phyloP scores from a whole-genome alignment of 2,797 vertebrate species.

The Galago senegalensis region DNA sequence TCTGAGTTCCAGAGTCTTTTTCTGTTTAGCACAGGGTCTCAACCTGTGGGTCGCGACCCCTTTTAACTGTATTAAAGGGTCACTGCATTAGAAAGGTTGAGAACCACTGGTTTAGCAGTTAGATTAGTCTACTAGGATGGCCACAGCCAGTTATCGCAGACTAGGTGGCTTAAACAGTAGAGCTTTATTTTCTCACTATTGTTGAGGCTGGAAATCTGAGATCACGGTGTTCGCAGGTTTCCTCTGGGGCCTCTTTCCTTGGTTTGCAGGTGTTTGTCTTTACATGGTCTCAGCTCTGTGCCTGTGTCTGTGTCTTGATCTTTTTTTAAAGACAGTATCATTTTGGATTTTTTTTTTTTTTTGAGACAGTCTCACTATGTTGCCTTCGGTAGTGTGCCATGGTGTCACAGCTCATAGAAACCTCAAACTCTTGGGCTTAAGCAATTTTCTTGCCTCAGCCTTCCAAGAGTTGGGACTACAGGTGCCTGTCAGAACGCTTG shows the following conservation, averaged over 20 bases:
- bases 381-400: no score
- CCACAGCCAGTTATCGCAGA: not conserved
- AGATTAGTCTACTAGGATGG: not conserved
- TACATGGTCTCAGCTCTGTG: not conserved
- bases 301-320: not conserved
- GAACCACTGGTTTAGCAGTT: no score
- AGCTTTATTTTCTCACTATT: not conserved
- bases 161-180: not conserved
- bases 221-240: not conserved
- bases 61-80: no score
- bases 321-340: not conserved
- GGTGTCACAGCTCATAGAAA: no score
- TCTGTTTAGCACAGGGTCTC: not conserved
- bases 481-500: no score
- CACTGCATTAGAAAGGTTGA: no score
- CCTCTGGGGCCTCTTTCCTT: not conserved
- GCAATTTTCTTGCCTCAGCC: no score
- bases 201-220: not conserved
- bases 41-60: no score
- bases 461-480: no score
- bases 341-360: not conserved
- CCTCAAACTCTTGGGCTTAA: no score
- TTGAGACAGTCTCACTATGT: no score
- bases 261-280: not conserved
- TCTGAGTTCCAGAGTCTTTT: not conserved